Conservation (phyloP, 2,888 invertebrate genomes). For the Agrochola lychnidis region DNA sequence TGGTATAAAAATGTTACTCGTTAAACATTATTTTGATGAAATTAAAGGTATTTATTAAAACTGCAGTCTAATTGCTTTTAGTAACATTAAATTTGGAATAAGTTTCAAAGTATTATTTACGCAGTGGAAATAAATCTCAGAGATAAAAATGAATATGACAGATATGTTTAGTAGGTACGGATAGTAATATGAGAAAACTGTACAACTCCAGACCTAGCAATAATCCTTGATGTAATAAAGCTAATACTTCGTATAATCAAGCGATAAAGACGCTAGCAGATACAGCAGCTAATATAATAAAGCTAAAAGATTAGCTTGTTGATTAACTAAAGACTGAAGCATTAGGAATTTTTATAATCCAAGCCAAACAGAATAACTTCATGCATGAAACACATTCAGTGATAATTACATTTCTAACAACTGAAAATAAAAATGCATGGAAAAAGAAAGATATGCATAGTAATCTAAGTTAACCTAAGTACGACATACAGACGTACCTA, state of each 20-base stretch:
- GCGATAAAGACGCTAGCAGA: conserved; percentile 21
- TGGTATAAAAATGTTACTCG: neutral
- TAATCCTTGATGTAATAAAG: conserved; percentile 30
- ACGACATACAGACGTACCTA: conserved; percentile 80
- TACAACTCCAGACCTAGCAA: conserved; percentile 9
- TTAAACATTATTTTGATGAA: neutral
- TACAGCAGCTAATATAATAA: conserved; percentile 21
- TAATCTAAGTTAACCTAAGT: conserved; percentile 38
- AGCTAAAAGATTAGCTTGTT: conserved; percentile 42
- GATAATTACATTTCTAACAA: neutral
- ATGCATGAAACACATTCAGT: conserved; percentile 30
- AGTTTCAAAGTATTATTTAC: neutral
- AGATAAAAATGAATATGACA: neutral
- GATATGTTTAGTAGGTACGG: neutral
- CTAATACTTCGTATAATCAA: conserved; percentile 29
- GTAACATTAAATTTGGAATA: neutral
- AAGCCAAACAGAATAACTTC: conserved; percentile 9
- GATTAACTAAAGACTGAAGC: conserved; percentile 13
- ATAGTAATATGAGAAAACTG: conserved; percentile 14
- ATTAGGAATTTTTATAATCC: neutral
- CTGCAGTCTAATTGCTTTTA: neutral
- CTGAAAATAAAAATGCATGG: neutral
- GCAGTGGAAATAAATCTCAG: neutral
- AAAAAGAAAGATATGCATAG: conserved; percentile 19
- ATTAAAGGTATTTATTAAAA: neutral